These are phyloP conservation scores for Cephus spinipes DNA, from an alignment of 2,888 invertebrate species.

Conservation along the genomic window DNA sequence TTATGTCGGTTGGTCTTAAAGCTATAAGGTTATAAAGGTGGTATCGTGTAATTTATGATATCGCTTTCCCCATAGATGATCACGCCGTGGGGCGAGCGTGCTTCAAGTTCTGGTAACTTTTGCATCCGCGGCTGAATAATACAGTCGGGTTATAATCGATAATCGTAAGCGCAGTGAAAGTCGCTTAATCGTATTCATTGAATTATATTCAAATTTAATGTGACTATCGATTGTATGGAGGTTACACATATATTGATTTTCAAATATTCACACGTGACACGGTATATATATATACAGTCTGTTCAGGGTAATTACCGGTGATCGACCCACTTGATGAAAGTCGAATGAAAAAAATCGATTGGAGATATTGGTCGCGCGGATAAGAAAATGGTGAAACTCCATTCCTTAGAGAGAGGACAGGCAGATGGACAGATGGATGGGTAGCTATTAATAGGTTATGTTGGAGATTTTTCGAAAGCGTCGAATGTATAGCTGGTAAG, in stretches of 20 bases:
- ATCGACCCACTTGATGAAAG: conserved; percentile 19
- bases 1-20: conserved; percentile 1
- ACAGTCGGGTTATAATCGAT: not conserved
- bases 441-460: not conserved
- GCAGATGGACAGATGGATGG: not conserved
- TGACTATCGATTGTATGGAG: not conserved
- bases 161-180: not conserved
- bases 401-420: not conserved
- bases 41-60: conserved; percentile 5
- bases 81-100: conserved; percentile 1
- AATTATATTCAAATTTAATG: conserved; percentile 1
- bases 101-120: not conserved
- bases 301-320: conserved; percentile 14
- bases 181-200: not conserved
- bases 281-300: not conserved
- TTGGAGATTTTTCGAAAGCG: not conserved
- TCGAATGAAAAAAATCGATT: conserved; percentile 18
- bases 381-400: not conserved
- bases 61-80: conserved; percentile 3
- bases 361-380: too few relatives aligned
- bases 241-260: not conserved
- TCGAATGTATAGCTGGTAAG: not conserved
- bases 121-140: not conserved
- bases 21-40: conserved; percentile 8
- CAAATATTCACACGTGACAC: not conserved